Evolutionary conservation across 2,797 vertebrate species (phyloP).

Genomic region (Miichthys miiuy): DNA sequence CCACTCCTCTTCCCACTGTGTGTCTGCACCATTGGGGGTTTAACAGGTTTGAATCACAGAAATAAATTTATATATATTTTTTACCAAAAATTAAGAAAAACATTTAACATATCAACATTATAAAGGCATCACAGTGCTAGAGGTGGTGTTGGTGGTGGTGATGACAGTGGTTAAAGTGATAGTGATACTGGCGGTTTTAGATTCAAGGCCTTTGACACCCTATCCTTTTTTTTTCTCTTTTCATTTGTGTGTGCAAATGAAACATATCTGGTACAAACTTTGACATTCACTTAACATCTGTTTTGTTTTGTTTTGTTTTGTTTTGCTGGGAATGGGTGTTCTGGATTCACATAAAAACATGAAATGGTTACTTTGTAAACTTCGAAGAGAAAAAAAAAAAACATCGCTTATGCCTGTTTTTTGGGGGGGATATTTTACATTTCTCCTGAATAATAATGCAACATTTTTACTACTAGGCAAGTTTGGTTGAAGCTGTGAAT

Average conservation of each 20-base stretch:
- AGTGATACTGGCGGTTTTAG: not conserved
- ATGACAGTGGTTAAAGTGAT: conserved; percentile 14
- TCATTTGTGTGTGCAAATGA: conserved; percentile 31
- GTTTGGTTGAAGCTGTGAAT: conserved; percentile 84
- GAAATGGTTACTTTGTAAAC: conserved; percentile 41
- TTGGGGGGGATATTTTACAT: conserved; percentile 30
- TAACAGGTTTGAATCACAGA: conserved; percentile 17
- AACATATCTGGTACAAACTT: conserved; percentile 63
- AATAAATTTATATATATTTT: not conserved
- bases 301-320: conserved; percentile 10
- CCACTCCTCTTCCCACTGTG: not conserved
- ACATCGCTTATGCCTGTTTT: conserved; percentile 32
- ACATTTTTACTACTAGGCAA: conserved; percentile 64
- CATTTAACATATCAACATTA: not conserved
- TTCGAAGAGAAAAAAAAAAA: conserved; percentile 37
- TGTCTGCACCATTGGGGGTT: not conserved
- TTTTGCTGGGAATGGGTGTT: conserved; percentile 53
- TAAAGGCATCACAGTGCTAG: not conserved
- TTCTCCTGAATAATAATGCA: conserved; percentile 61
- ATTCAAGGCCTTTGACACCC: conserved; percentile 51
- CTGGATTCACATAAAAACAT: conserved; percentile 40
- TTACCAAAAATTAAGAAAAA: not conserved
- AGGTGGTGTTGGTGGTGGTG: not conserved
- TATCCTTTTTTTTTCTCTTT: conserved; percentile 28
- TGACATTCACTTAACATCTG: conserved; percentile 30